Evolutionary conservation across 2,888 invertebrate genomes (phyloP).

Genomic region (Drosophila testacea): DNA sequence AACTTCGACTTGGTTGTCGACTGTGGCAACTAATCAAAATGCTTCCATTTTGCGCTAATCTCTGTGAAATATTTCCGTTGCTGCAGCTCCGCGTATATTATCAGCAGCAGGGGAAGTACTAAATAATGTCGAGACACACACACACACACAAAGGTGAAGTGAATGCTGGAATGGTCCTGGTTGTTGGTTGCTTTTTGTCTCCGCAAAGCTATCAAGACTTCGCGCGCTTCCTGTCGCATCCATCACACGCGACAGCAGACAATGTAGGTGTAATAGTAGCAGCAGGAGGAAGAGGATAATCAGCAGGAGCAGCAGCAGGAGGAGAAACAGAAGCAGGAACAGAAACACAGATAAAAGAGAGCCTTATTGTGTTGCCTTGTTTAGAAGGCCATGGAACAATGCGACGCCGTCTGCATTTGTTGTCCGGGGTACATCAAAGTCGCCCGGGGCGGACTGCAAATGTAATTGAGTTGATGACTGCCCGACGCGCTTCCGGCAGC

Average conservation of each 20-base stretch:
- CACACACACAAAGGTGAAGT: conserved; percentile 32
- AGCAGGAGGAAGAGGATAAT: not conserved
- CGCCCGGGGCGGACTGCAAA: conserved; percentile 50
- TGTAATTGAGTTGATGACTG: conserved; percentile 77
- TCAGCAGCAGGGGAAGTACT: conserved; percentile 53
- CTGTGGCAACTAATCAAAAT: conserved; percentile 62
- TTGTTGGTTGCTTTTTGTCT: conserved; percentile 28
- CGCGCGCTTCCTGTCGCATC: conserved; percentile 71
- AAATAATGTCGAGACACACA: conserved; percentile 61
- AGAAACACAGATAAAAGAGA: conserved; percentile 60
- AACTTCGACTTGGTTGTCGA: not conserved
- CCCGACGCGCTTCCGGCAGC: conserved; percentile 71
- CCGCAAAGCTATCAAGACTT: conserved; percentile 59
- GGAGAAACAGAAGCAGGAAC: not conserved
- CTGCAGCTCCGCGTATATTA: conserved; percentile 52
- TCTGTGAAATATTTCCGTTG: conserved; percentile 74
- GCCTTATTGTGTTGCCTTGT: conserved; percentile 69
- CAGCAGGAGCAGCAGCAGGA: not conserved
- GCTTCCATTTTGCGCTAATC: conserved; percentile 63
- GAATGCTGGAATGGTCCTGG: conserved; percentile 24
- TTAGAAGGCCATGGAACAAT: conserved; percentile 64
- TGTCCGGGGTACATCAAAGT: conserved; percentile 36
- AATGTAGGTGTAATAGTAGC: conserved; percentile 37
- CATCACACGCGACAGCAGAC: conserved; percentile 68
- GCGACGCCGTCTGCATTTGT: conserved; percentile 50